Conservation (phyloP, 1,140 invertebrate species). For the Bombus sibiricus region DNA sequence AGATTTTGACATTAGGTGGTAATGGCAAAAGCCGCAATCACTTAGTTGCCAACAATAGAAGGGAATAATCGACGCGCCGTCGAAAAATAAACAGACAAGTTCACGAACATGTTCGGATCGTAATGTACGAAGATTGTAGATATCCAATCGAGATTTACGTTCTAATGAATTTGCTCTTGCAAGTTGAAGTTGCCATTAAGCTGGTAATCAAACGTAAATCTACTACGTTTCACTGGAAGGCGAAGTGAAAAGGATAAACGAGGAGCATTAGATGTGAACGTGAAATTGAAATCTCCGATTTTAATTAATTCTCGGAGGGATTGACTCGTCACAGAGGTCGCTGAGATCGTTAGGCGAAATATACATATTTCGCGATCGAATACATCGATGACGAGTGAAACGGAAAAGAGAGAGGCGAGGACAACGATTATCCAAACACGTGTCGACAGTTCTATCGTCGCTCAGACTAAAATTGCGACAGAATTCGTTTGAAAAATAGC, state of each 20-base stretch:
- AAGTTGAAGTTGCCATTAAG: background rate
- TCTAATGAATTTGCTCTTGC: background rate
- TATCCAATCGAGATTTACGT: background rate
- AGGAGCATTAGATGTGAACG: background rate
- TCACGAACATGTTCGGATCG: too few relatives aligned
- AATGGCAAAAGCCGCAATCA: too few relatives aligned
- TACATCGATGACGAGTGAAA: background rate
- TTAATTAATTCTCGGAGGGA: background rate
- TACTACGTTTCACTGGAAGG: background rate
- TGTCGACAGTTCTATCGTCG: background rate
- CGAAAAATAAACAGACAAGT: too few relatives aligned
- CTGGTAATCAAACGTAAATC: background rate
- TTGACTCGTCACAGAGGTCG: background rate
- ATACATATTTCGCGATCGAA: background rate
- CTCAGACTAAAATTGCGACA: too few relatives aligned
- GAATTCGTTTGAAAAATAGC: too few relatives aligned
- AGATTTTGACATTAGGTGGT: too few relatives aligned
- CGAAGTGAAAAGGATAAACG: background rate
- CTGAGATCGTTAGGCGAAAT: background rate
- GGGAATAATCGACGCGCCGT: too few relatives aligned
- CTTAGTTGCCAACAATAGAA: too few relatives aligned
- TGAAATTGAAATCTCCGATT: background rate
- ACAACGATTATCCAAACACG: too few relatives aligned
- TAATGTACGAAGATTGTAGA: background rate
- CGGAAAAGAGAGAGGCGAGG: too few relatives aligned